These are phyloP conservation scores for Heterocephalus glaber DNA, from an alignment of 2,113 vertebrate species.

Conservation along the genomic window DNA sequence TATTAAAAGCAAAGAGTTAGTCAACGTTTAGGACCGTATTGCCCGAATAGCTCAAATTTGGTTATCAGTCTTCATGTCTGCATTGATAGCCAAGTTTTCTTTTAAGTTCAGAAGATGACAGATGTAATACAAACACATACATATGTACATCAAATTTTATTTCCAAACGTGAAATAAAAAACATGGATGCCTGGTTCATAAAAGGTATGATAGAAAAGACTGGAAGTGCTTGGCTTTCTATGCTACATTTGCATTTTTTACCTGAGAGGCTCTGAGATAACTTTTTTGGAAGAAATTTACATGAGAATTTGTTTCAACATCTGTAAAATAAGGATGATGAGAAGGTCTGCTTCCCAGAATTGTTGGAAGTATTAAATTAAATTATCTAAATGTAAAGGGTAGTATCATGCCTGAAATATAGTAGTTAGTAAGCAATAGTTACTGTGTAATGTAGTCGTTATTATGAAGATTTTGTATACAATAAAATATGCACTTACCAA, in stretches of 20 bases:
- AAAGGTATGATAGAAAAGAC: not conserved
- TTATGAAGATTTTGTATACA: not conserved
- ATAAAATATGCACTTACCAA: not conserved
- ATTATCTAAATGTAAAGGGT: not conserved
- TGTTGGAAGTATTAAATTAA: not conserved
- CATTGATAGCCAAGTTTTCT: not conserved
- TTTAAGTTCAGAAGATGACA: not conserved
- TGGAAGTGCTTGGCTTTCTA: not conserved
- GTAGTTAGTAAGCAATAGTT: not conserved
- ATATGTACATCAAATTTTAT: not conserved
- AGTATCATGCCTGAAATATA: not conserved
- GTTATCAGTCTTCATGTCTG: rapidly evolving
- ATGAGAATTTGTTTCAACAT: not conserved
- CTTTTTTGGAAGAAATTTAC: not conserved
- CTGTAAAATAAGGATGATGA: not conserved
- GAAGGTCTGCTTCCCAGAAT: not conserved
- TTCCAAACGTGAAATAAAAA: not conserved
- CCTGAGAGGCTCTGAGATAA: not conserved
- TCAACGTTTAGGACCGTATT: not conserved
- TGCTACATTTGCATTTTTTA: not conserved
- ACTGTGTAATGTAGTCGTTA: not conserved
- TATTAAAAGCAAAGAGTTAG: not conserved
- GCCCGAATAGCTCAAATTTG: not conserved
- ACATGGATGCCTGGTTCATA: not conserved
- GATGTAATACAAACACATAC: not conserved